A percentile compares a stretch with the other conserved stretches of the same genome.
Evolutionary conservation across 2,113 vertebrate species (phyloP).

Genomic region (Trochalopteron elliotii): DNA sequence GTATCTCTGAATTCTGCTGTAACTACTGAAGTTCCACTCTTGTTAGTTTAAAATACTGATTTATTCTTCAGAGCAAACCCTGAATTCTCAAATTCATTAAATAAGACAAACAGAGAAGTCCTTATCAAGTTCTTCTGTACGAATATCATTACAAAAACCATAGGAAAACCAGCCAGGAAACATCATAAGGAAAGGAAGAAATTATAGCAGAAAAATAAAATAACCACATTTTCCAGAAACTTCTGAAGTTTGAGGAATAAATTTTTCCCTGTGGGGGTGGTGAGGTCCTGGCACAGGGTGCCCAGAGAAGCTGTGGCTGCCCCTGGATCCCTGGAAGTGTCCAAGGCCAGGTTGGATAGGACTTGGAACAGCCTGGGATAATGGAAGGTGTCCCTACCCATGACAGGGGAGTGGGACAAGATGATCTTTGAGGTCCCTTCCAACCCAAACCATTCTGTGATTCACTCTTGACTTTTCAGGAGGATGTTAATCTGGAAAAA

Average conservation of each 20-base stretch:
- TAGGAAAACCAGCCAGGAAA: neutral
- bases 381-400: neutral
- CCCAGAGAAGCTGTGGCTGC: neutral
- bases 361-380: rapidly evolving
- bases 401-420: rapidly evolving
- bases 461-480: neutral
- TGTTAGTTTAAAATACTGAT: neutral
- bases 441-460: neutral
- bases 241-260: neutral
- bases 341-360: rapidly evolving
- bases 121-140: neutral
- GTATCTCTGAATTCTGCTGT: neutral
- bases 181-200: neutral
- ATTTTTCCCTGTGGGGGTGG: neutral
- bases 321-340: neutral
- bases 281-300: rapidly evolving
- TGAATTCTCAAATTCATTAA: neutral
- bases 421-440: neutral
- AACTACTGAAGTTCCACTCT: neutral
- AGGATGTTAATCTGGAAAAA: neutral
- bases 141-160: neutral
- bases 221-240: neutral
- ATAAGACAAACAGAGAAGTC: neutral
- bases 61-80: neutral
- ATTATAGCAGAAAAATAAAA: neutral